Conservation (phyloP, 2,888 invertebrate species). For the Schizaphis graminum region DNA sequence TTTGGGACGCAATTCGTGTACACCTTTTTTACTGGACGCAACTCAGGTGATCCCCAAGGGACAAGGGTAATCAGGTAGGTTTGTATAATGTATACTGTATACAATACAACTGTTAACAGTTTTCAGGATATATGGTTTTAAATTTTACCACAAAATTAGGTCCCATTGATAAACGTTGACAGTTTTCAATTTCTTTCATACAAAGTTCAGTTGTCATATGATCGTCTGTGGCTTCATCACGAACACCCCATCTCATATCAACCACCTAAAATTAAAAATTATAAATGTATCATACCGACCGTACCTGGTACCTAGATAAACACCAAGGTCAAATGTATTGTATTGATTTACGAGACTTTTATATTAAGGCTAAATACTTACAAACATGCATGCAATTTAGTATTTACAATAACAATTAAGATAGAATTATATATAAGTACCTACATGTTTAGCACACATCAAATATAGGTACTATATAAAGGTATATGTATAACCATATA, state of each 20-base stretch:
- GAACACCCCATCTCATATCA: conserved; percentile 98
- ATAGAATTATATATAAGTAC: neutral
- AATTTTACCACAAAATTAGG: conserved; percentile 92
- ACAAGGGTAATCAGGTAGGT: too few relatives aligned
- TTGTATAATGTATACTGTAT: too few relatives aligned
- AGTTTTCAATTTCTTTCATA: conserved; percentile 98
- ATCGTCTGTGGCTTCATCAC: conserved; percentile 98
- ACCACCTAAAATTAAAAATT: conserved; percentile 80
- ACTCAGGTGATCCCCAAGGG: too few relatives aligned
- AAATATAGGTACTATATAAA: neutral
- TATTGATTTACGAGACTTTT: conserved; percentile 41
- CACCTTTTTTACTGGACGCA: too few relatives aligned
- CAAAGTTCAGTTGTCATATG: conserved; percentile 99
- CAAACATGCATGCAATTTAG: conserved; percentile 28
- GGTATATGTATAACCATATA: neutral
- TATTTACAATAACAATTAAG: conserved; percentile 31
- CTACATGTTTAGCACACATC: neutral
- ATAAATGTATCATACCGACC: conserved; percentile 8
- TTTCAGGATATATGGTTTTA: neutral
- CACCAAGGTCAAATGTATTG: conserved; percentile 47
- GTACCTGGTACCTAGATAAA: conserved; percentile 48
- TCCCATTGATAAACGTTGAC: conserved; percentile 96
- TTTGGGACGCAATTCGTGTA: too few relatives aligned
- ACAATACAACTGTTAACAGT: neutral
- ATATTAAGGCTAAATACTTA: conserved; percentile 41